A percentile compares a stretch with the other conserved stretches of the same genome.
These are phyloP conservation scores for Plagodis pulveraria DNA, from an alignment of 2,888 invertebrate species.

Conservation along the genomic window DNA sequence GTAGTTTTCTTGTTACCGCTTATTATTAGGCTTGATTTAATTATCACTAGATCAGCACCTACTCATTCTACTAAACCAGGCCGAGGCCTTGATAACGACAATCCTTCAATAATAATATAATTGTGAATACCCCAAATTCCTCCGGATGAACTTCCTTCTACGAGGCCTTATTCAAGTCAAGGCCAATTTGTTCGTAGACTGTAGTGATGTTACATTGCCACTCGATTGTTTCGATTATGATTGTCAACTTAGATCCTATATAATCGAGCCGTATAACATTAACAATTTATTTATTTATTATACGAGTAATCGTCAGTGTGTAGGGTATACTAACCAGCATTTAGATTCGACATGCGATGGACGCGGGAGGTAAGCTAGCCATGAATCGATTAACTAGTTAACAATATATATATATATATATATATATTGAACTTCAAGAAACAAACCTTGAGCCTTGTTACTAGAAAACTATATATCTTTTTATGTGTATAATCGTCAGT, in stretches of 20 bases:
- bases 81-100: conserved; percentile 44
- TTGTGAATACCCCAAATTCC: conserved; percentile 61
- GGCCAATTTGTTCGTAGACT: conserved; percentile 54
- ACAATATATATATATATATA: too few species aligned
- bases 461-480: too few species aligned
- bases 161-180: conserved; percentile 67
- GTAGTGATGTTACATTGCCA: conserved; percentile 17
- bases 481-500: too few species aligned
- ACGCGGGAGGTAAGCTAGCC: too few species aligned
- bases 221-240: neutral
- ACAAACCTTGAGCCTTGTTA: too few species aligned
- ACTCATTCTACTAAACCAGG: conserved; percentile 28
- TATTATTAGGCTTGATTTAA: conserved; percentile 13
- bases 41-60: conserved; percentile 21
- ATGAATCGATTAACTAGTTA: too few species aligned
- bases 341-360: too few species aligned
- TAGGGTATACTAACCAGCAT: too few species aligned
- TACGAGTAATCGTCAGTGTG: too few species aligned
- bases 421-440: too few species aligned
- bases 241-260: neutral
- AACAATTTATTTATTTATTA: too few species aligned
- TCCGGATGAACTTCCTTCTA: conserved; percentile 68
- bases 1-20: neutral
- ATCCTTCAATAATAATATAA: conserved; percentile 42
- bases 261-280: too few species aligned